These are phyloP conservation scores for Amiota mariae DNA, from an alignment of 2,888 invertebrate genomes.

Conservation along the genomic window DNA sequence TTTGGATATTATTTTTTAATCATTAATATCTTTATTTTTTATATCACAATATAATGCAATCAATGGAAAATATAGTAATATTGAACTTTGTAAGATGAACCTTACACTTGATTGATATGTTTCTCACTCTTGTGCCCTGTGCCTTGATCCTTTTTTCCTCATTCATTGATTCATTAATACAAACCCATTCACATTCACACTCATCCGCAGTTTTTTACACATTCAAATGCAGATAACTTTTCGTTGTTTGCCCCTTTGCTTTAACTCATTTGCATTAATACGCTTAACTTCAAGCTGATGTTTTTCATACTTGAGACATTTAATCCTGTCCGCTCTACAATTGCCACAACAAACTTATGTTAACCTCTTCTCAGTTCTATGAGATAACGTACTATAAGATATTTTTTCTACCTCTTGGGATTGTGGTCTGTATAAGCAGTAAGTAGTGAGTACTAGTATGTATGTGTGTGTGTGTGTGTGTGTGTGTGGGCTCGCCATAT, in stretches of 20 bases:
- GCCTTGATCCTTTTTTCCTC: too few species aligned
- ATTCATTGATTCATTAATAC: too few species aligned
- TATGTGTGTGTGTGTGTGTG: neutral
- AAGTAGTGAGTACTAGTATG: too few species aligned
- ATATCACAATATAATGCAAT: too few species aligned
- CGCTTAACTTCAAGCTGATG: neutral
- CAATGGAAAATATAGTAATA: neutral
- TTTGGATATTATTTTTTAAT: too few species aligned
- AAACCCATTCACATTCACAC: neutral
- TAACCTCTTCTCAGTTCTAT: too few species aligned
- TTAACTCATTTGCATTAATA: conserved; percentile 22
- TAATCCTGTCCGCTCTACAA: neutral
- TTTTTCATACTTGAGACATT: neutral
- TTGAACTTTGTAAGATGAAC: neutral
- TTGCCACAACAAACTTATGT: neutral
- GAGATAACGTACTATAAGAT: too few species aligned
- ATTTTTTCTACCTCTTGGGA: too few species aligned
- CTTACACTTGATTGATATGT: too few species aligned
- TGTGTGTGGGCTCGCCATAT: neutral
- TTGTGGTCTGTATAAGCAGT: too few species aligned
- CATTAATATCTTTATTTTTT: too few species aligned
- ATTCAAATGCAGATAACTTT: neutral
- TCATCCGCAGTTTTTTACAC: neutral
- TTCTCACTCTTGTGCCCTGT: too few species aligned
- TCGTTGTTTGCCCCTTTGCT: neutral